phyloP scores from a whole-genome alignment of 1,140 invertebrate species.

The Diachasmimorpha longicaudata region DNA sequence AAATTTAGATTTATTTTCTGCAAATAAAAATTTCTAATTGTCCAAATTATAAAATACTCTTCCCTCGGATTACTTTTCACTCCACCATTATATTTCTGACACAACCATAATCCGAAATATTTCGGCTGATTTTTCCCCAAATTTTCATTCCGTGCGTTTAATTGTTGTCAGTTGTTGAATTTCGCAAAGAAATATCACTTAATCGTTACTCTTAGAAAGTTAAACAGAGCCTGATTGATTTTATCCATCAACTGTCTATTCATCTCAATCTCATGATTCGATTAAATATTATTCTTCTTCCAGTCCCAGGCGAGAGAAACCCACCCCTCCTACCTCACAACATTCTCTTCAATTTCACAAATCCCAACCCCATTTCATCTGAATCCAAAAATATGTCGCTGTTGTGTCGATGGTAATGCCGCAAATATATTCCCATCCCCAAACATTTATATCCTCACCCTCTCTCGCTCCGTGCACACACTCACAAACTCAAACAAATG shows the following conservation, averaged over 20 bases:
- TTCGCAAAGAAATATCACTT: background rate
- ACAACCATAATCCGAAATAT: too few relatives aligned
- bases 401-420: constrained; percentile 36
- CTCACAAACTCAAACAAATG: constrained; percentile 17
- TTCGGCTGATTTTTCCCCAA: too few relatives aligned
- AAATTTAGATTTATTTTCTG: too few relatives aligned
- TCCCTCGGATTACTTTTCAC: too few relatives aligned
- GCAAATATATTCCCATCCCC: constrained; percentile 20
- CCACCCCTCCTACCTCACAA: background rate
- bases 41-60: too few relatives aligned
- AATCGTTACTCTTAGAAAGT: background rate
- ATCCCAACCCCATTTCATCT: background rate
- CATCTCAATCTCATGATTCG: background rate
- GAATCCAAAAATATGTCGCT: constrained; percentile 21
- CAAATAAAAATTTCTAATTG: too few relatives aligned
- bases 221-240: background rate
- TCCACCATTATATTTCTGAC: too few relatives aligned
- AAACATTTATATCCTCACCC: constrained; percentile 24
- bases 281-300: background rate
- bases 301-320: background rate
- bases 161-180: background rate
- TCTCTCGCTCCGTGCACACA: constrained; percentile 25
- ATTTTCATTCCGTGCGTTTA: background rate
- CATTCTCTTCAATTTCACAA: background rate
- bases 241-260: background rate